Conservation (phyloP, 64 coral and sea anemone species). For the Exaiptasia diaphana region DNA sequence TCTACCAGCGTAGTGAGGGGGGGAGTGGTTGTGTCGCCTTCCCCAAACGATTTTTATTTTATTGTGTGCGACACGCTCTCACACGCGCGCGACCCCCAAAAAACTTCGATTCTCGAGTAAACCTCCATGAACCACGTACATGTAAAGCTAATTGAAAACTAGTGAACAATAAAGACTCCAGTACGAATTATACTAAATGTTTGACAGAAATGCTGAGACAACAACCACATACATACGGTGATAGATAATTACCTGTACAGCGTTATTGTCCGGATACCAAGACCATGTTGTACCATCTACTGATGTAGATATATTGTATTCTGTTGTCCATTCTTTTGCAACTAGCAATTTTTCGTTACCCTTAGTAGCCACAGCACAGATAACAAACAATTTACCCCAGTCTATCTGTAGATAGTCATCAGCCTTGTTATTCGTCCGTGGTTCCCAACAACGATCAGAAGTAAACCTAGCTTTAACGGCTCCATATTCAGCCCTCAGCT, state of each 20-base stretch:
- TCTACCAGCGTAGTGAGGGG: too few relatives aligned
- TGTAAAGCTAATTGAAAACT: too few relatives aligned
- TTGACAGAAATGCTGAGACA: too few relatives aligned
- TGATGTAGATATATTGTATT: constrained; percentile 23
- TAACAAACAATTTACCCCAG: not conserved
- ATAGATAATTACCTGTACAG: not conserved
- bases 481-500: not conserved
- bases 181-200: too few relatives aligned
- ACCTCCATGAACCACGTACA: too few relatives aligned
- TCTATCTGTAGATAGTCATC: constrained; percentile 46
- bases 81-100: too few relatives aligned
- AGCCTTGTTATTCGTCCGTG: not conserved
- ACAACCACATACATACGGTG: too few relatives aligned
- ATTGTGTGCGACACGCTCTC: too few relatives aligned
- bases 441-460: not conserved
- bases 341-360: not conserved
- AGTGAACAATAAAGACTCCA: too few relatives aligned
- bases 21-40: too few relatives aligned
- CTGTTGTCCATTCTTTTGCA: not conserved
- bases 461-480: not conserved
- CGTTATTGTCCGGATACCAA: not conserved
- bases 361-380: constrained; percentile 58
- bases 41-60: too few relatives aligned
- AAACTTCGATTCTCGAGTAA: too few relatives aligned
- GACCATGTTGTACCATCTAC: not conserved